Conservation (phyloP, 2,888 invertebrate genomes). For the Pandemis corylana region DNA sequence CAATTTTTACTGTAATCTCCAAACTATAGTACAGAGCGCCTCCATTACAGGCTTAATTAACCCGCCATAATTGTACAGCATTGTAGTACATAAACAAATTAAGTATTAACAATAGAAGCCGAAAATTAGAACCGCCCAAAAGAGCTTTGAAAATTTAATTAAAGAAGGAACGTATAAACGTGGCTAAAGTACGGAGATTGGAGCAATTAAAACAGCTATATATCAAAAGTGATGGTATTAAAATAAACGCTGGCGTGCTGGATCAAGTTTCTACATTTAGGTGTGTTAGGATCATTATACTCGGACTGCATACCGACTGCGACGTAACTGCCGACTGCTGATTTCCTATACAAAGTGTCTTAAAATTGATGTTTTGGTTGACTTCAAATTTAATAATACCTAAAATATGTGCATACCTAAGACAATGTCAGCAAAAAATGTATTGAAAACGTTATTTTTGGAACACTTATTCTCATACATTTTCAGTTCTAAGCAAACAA, state of each 20-base stretch:
- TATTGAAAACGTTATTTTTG: too few relatives aligned
- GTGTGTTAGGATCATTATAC: too few relatives aligned
- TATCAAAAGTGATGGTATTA: slow-evolving; percentile 19
- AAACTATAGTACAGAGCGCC: slow-evolving; percentile 8
- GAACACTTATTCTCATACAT: too few relatives aligned
- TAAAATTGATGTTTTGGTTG: too few relatives aligned
- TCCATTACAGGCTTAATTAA: slow-evolving; percentile 25
- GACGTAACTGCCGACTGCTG: too few relatives aligned
- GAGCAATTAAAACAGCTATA: slow-evolving; percentile 24
- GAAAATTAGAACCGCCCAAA: slow-evolving; percentile 37
- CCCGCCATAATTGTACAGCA: slow-evolving; percentile 34
- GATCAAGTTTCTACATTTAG: background rate
- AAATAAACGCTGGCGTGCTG: slow-evolving; percentile 10
- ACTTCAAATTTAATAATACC: too few relatives aligned
- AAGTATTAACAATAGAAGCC: slow-evolving; percentile 38
- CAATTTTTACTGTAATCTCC: slow-evolving; percentile 12
- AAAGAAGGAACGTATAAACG: slow-evolving; percentile 24
- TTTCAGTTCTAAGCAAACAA: too few relatives aligned
- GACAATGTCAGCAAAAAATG: too few relatives aligned
- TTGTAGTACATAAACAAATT: slow-evolving; percentile 39
- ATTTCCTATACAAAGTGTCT: too few relatives aligned
- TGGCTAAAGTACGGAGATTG: slow-evolving; percentile 6
- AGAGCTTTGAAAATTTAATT: slow-evolving; percentile 40
- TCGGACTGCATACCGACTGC: too few relatives aligned
- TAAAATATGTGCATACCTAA: too few relatives aligned